Base-by-base conservation (phyloP, 2,888 invertebrate species). In the Trachelus tabidus region DNA sequence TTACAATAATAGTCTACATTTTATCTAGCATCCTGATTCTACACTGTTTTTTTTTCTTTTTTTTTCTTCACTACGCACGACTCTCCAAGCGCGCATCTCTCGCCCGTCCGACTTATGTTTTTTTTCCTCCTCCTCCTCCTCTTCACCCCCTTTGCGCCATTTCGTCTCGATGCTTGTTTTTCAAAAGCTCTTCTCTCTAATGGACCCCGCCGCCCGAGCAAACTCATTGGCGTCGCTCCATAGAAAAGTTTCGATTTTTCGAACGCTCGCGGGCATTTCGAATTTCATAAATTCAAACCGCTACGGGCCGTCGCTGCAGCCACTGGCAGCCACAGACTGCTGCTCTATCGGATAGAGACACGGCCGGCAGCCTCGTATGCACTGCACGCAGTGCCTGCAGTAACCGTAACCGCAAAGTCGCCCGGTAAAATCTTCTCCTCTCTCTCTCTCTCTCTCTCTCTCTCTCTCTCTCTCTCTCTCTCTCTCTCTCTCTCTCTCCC, bases 1-100 rank as follows among this genome's bases (percentile, higher is more conserved):
- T 81, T 80, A 76, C 77, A 83, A 81, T 84, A 84, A 85, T 81
- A 81, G 77, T 76, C 77, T 77, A 79, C 82, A 82, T 76, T 80
- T 79, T 79, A 23, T 56, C 9, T 15, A 23, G 56, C 56, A 23
- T 56, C 6, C 23, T 23, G 23, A 56, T 23, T 56, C 23, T 23
- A 56, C 40, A 23, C 9, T 23, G 1, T 40, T 40, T 23, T 40
- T 6, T 40, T 2, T 40, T 23, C 1, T 3, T 11, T 11, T 35
- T 12, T 12, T 3, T 35, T 35, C 12, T 35, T 35, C 12, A 12
- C 35, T 35, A 3, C 12, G 56, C 56, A 15, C 15, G 40, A 4
- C 12, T 40, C 12, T 37, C 15, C 33, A 3, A 3, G 33, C 33
- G 34, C 34, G 11, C 34, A 9, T 40, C 15, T 40, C 23, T 56